These are phyloP conservation scores for Pantelozetes paolii DNA, from an alignment of 2,888 invertebrate species.

Conservation along the genomic window DNA sequence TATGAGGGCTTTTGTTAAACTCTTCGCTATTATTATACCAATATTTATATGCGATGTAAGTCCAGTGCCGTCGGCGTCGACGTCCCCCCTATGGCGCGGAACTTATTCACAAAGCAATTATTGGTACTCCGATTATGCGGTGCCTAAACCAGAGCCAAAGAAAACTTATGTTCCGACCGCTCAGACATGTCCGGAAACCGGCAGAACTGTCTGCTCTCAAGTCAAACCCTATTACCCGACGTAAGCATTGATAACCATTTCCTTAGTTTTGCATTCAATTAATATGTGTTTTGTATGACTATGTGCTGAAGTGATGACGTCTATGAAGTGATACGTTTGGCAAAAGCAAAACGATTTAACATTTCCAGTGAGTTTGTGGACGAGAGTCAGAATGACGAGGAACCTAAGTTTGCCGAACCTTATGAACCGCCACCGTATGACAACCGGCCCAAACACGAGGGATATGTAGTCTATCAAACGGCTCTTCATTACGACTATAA, in stretches of 20 bases:
- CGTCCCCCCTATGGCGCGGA: constrained; percentile 13
- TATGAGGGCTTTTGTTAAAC: neutral
- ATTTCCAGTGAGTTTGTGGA: constrained; percentile 47
- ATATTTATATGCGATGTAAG: neutral
- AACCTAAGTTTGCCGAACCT: constrained; percentile 43
- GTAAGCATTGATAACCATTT: constrained; percentile 42
- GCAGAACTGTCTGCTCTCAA: constrained; percentile 48
- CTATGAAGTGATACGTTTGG: constrained; percentile 45
- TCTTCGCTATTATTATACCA: neutral
- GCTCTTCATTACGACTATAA: constrained; percentile 44
- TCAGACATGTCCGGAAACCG: constrained; percentile 48
- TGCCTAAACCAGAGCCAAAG: neutral
- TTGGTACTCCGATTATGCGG: constrained; percentile 12
- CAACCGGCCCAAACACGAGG: constrained; percentile 26
- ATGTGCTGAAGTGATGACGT: constrained; percentile 45
- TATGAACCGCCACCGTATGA: neutral
- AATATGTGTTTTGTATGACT: neutral
- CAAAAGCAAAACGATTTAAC: constrained; percentile 47
- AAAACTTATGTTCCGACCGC: constrained; percentile 46
- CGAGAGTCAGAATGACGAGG: constrained; percentile 47
- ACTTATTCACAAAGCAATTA: constrained; percentile 18
- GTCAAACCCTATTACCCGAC: constrained; percentile 46
- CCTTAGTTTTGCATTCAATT: too few relatives aligned
- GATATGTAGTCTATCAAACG: constrained; percentile 47
- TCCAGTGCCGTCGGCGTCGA: neutral